Base-by-base conservation (phyloP, 2,888 invertebrate species). In the Acleris laterana region DNA sequence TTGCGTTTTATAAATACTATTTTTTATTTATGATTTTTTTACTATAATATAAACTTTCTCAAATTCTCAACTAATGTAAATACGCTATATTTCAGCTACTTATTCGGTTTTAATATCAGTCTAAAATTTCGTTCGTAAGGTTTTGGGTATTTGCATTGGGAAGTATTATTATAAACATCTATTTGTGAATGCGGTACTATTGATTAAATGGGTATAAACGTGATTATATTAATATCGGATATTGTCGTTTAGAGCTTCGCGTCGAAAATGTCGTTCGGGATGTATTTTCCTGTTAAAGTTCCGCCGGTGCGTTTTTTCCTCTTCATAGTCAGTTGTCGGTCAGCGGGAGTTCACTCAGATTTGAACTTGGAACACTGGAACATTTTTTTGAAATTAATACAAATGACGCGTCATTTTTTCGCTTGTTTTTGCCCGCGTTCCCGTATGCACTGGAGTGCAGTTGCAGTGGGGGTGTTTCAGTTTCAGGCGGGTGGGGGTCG, bases 21-120 rank as follows among this genome's bases (percentile, higher is more conserved):
- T 38, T 65, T 61, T 75, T 68, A 46, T 46, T 17, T 17, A 46
- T 46, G 63, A 2, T 9, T 75, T 76, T 71, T 70, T 65, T 61
- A 69, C 69, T 74, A 74, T 67, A 75, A 73, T 82, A 92, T 93
- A 93, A 93, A 93, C 89, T 92, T 90, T 93, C 88, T 91, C 89
- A 93, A 93, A 92, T 89, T 77, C 72, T 92, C 92, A 93, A 93
- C 93, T 93, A 93, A 92, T 92, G 93, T 93, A 93, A 92, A 93
- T 93, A 92, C 88, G 82, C 89, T 91, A 83, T 89, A 80, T 86
- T 85, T 77, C 81, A 83, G 73, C 83, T 82, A 82, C 77, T 77
- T 87, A 88, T 87, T 85, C 86, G 88, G 89, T 85, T 75, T 89
- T 88, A 86, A 91, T 88, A 90, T 93, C 93, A 93, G 93, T 93